These are phyloP conservation scores for Ceryle rudis DNA, from an alignment of 2,797 vertebrate genomes.

Conservation along the genomic window DNA sequence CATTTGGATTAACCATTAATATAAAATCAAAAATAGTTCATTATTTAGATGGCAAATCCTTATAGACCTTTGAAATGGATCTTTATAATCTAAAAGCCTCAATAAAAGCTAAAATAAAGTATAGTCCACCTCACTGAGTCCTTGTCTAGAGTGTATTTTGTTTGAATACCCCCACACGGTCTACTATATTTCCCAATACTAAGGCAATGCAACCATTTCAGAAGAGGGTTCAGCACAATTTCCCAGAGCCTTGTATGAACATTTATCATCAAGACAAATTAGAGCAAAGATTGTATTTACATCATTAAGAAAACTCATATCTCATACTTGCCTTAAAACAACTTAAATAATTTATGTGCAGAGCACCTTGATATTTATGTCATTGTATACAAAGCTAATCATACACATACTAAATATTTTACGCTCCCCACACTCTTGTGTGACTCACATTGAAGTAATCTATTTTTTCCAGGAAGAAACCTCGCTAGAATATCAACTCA, in stretches of 20 bases:
- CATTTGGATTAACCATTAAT: not conserved
- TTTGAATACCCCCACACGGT: not conserved
- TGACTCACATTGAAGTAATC: not conserved
- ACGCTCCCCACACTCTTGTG: not conserved
- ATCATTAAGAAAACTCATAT: not conserved
- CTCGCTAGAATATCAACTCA: not conserved
- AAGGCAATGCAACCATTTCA: not conserved
- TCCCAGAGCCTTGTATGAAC: not conserved
- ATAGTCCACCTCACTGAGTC: not conserved
- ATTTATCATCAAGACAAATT: not conserved
- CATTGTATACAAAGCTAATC: not conserved
- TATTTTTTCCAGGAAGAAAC: not conserved
- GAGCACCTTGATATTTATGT: not conserved
- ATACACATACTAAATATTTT: not conserved
- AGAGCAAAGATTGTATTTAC: not conserved
- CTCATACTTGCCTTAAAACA: not conserved
- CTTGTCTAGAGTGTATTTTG: not conserved
- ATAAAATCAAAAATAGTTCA: not conserved
- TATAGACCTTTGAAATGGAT: not conserved
- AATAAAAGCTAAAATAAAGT: not conserved
- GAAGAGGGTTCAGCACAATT: not conserved
- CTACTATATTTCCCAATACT: not conserved
- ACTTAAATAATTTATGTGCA: not conserved
- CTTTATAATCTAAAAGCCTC: not conserved
- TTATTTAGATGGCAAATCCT: not conserved